These are phyloP conservation scores for Chelon auratus DNA, from an alignment of 2,797 vertebrate genomes.

Conservation along the genomic window DNA sequence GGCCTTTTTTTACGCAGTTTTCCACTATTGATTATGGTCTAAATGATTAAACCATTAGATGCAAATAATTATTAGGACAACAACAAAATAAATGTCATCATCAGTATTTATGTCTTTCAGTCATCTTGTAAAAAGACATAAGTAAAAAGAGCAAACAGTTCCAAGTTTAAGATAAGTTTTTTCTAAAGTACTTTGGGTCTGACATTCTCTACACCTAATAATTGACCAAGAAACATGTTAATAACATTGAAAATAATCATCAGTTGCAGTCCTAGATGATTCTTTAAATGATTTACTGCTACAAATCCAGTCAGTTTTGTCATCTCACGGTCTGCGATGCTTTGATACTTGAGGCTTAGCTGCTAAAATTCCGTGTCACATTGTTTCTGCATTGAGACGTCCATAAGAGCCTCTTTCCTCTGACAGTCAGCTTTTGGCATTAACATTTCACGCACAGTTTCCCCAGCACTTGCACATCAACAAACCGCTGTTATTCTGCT, in stretches of 20 bases:
- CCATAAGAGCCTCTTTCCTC: slow-evolving; percentile 2
- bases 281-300: neutral
- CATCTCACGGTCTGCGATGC: neutral
- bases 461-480: slow-evolving; percentile 10
- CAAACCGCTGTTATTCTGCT: slow-evolving; percentile 28
- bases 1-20: neutral
- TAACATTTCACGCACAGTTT: slow-evolving; percentile 37
- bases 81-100: neutral
- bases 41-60: neutral
- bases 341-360: neutral
- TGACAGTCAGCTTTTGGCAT: slow-evolving; percentile 7
- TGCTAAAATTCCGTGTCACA: neutral
- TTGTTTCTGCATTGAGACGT: neutral
- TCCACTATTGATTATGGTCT: neutral
- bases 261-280: neutral
- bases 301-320: neutral
- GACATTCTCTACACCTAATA: neutral
- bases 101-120: neutral
- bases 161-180: neutral
- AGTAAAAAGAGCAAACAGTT: neutral
- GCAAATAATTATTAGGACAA: neutral
- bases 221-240: neutral
- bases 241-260: neutral
- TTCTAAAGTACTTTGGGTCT: neutral
- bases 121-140: neutral